Conservation (phyloP, 1,140 invertebrate species). For the Limonius californicus region DNA sequence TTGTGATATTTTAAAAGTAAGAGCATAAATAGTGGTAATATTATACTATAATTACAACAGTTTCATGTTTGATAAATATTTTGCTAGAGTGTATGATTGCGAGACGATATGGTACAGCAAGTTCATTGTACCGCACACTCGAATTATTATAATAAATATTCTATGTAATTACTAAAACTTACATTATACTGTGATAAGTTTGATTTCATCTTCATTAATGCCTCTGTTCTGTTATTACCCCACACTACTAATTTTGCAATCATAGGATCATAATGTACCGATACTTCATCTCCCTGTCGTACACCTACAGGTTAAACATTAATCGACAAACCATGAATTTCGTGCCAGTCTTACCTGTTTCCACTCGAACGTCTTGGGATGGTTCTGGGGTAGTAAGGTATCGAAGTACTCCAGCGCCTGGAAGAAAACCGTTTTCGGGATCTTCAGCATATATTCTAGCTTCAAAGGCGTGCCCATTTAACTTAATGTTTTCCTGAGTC, state of each 20-base stretch:
- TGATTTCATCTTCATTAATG: slow-evolving; percentile 72
- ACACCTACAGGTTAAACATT: slow-evolving; percentile 52
- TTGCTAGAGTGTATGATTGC: no score
- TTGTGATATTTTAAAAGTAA: no score
- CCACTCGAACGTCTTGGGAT: slow-evolving; percentile 64
- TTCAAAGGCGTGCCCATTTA: slow-evolving; percentile 85
- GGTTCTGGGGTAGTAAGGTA: slow-evolving; percentile 65
- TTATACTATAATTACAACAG: no score
- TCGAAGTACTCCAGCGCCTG: slow-evolving; percentile 73
- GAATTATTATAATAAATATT: no score
- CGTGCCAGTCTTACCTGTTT: slow-evolving; percentile 73
- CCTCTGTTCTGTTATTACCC: slow-evolving; percentile 79
- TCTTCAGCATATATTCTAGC: slow-evolving; percentile 95
- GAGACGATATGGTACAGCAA: no score
- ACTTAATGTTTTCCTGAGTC: slow-evolving; percentile 70
- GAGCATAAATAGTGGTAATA: no score
- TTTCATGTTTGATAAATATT: no score
- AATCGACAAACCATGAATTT: no score
- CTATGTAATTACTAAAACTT: no score
- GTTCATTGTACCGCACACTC: no score
- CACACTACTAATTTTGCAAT: slow-evolving; percentile 98
- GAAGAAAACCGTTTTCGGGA: slow-evolving; percentile 81
- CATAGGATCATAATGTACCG: slow-evolving; percentile 99
- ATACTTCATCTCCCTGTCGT: slow-evolving; percentile 79
- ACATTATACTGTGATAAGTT: slow-evolving; percentile 84